Conservation (phyloP, 2,888 invertebrate species). For the Nowickia ferox region DNA sequence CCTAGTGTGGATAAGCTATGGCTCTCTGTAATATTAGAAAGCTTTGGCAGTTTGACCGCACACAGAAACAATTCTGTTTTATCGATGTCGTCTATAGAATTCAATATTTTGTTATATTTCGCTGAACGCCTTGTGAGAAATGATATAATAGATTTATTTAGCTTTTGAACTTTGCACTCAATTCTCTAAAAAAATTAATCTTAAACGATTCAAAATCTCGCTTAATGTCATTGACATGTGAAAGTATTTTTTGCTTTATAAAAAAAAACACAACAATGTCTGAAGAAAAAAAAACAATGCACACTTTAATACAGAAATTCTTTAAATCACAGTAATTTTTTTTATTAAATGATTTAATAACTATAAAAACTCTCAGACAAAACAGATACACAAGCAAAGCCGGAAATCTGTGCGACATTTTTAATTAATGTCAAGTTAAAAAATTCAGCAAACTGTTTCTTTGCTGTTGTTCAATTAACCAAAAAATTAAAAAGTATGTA, state of each 20-base stretch:
- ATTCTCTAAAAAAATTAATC: not conserved
- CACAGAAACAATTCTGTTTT: too few relatives aligned
- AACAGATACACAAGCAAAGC: conserved; percentile 70
- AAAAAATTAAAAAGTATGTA: conserved; percentile 31
- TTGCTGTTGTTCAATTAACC: conserved; percentile 60
- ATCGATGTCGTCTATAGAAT: too few relatives aligned
- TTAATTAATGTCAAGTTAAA: conserved; percentile 79
- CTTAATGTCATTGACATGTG: conserved; percentile 33
- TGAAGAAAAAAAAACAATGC: not conserved
- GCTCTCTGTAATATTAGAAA: too few relatives aligned
- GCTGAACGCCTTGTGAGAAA: not conserved
- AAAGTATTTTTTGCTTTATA: conserved; percentile 25
- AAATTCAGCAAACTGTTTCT: conserved; percentile 44
- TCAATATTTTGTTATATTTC: too few relatives aligned
- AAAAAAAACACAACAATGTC: not conserved
- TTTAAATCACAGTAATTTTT: conserved; percentile 66
- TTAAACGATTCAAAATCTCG: not conserved
- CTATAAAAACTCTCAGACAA: conserved; percentile 58
- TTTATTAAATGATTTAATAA: conserved; percentile 72
- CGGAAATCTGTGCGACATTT: conserved; percentile 81
- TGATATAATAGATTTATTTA: not conserved
- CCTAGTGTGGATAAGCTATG: too few relatives aligned
- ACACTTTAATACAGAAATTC: conserved; percentile 49
- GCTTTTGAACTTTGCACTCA: not conserved
- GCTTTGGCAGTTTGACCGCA: too few relatives aligned